These are phyloP conservation scores for Donacobius atricapilla DNA, from an alignment of 2,113 vertebrate genomes.

Conservation along the genomic window DNA sequence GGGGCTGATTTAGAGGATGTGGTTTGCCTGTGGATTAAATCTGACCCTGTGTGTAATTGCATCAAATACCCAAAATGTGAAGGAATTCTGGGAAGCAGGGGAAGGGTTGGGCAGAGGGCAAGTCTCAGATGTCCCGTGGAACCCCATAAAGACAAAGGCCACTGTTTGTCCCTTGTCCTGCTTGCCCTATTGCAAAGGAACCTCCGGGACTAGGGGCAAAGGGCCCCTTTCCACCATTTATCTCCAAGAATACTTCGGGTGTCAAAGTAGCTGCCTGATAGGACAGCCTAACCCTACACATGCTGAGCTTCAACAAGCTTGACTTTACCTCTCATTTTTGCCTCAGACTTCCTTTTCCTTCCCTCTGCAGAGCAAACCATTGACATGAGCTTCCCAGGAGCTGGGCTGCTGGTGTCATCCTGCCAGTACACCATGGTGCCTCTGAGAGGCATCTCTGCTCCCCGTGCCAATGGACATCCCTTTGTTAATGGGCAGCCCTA, in stretches of 20 bases:
- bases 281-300: neutral
- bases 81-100: neutral
- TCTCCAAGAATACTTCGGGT: neutral
- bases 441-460: constrained; percentile 80
- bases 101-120: neutral
- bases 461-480: constrained; percentile 71
- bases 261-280: neutral
- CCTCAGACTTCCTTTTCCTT: constrained; percentile 3
- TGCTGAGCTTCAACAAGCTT: neutral
- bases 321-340: neutral
- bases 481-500: constrained; percentile 77
- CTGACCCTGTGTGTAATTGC: neutral
- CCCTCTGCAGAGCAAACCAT: constrained; percentile 85
- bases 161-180: neutral
- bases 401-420: constrained; percentile 79
- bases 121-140: neutral
- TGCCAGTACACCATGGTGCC: constrained; percentile 98
- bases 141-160: neutral
- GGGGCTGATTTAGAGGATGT: neutral
- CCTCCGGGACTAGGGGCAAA: neutral
- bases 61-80: neutral
- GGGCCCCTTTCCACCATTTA: neutral
- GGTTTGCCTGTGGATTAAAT: neutral
- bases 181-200: neutral
- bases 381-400: constrained; percentile 85